Base-by-base conservation (phyloP, 2,797 vertebrate genomes). In the Clamator glandarius region DNA sequence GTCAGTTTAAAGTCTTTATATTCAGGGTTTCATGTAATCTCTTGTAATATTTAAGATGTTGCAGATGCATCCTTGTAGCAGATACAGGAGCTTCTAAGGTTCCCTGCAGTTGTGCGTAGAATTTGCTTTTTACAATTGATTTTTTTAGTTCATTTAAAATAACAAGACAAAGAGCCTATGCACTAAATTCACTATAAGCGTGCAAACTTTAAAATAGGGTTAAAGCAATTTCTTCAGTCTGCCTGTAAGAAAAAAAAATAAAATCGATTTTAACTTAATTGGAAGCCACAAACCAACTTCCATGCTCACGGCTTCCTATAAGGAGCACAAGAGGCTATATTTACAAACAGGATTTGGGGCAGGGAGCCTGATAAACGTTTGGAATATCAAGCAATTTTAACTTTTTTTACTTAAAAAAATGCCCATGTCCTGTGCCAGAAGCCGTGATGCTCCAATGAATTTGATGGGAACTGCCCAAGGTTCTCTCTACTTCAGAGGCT, bases 261-360 rank as follows among this genome's bases (percentile, higher is more conserved):
- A 98, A 98, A 99, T 99, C 98, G 98, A 98, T 99, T 97, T 97
- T 98, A 99, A 99, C 98, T 98, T 97, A 98, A 98, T 99, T 98
- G 98, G 97, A 97, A 97, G 96, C 97, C 98, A 97, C 98, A 98
- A 98, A 99, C 98, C 98, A 98, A 98, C 98, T 99, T 98, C 97
- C 94, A 91, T 21, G 14, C 91, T 97, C 92, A 52, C 91, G 96
- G 95, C 89, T 97, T 94, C 97, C 90, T 87, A 46, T 41, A 67
- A 92, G 86, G 85, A 94, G 48, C 92, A 79, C 17, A 11, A 48
- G 91, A 54, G 44, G 73, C 93, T 93, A 50, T 80, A 70, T 91
- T 96, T 90, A 80, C 94, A 93, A 94, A 80, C 77, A 51, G 93
- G 89, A 58, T 93, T 93, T 72, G 83, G 94, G 84, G 93, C 92